Evolutionary conservation across 2,888 invertebrate genomes (phyloP).

Genomic region (Merodon equestris): DNA sequence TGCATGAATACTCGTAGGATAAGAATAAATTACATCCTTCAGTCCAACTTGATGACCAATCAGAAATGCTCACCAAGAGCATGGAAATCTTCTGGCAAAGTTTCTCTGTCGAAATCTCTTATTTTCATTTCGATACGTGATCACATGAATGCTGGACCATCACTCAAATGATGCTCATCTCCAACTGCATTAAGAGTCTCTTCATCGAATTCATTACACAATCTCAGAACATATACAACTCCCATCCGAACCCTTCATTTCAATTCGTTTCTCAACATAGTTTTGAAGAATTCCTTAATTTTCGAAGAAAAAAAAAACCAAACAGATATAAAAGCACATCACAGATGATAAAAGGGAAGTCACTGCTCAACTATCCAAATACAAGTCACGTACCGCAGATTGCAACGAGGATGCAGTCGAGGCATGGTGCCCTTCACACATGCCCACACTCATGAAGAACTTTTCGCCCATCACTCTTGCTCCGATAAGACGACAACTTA

Average conservation of each 20-base stretch:
- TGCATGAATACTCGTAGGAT: too few species aligned
- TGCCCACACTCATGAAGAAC: neutral
- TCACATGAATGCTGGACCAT: slow-evolving; percentile 8
- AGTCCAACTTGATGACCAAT: too few species aligned
- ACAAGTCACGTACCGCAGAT: slow-evolving; percentile 53
- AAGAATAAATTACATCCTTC: too few species aligned
- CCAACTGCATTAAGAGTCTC: slow-evolving; percentile 1
- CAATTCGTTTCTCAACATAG: slow-evolving; percentile 3
- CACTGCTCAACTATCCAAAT: slow-evolving; percentile 30
- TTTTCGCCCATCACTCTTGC: neutral
- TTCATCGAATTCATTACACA: slow-evolving; percentile 2
- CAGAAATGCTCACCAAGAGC: too few species aligned
- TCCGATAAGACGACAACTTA: slow-evolving; percentile 51
- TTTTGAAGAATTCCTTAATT: slow-evolving; percentile 40
- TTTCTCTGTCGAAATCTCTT: neutral
- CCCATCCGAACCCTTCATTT: neutral
- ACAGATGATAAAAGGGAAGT: slow-evolving; percentile 29
- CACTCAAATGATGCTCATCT: neutral
- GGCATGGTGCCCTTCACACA: slow-evolving; percentile 16
- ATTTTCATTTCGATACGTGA: slow-evolving; percentile 16
- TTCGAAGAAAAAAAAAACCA: neutral
- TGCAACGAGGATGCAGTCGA: slow-evolving; percentile 46
- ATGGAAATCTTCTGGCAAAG: too few species aligned
- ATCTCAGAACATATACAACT: too few species aligned
- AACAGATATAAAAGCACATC: neutral